These are phyloP conservation scores for Psittacula echo DNA, from an alignment of 2,797 vertebrate genomes.

Conservation along the genomic window DNA sequence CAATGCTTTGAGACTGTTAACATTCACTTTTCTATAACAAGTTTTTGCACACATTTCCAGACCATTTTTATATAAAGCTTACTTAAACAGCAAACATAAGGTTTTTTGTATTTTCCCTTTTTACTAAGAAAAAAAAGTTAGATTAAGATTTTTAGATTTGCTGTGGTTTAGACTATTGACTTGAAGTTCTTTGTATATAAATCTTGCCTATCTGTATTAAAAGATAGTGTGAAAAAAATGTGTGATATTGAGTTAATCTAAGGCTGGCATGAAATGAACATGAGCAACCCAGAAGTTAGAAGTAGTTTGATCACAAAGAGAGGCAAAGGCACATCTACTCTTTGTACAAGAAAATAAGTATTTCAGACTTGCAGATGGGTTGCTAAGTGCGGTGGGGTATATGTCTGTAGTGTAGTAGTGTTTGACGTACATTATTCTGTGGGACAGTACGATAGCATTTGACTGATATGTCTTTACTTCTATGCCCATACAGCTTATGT, in stretches of 20 bases:
- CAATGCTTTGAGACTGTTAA: constrained; percentile 7
- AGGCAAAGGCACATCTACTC: background rate
- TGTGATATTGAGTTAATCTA: background rate
- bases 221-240: background rate
- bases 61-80: background rate
- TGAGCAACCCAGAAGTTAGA: background rate
- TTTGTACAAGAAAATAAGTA: background rate
- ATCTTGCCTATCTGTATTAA: background rate
- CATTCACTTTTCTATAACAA: background rate
- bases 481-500: background rate
- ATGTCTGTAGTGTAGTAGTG: background rate
- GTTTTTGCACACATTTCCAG: background rate
- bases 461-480: background rate
- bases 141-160: background rate
- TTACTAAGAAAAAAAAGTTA: background rate
- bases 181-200: background rate
- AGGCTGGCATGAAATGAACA: background rate
- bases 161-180: background rate
- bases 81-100: background rate
- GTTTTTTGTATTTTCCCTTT: background rate
- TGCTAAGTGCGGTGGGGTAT: background rate
- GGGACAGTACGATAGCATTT: background rate
- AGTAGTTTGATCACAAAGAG: background rate
- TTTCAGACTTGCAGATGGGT: background rate
- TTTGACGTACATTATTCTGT: background rate